Conservation (phyloP, 2,888 invertebrate species). For the Lamproptera curius region DNA sequence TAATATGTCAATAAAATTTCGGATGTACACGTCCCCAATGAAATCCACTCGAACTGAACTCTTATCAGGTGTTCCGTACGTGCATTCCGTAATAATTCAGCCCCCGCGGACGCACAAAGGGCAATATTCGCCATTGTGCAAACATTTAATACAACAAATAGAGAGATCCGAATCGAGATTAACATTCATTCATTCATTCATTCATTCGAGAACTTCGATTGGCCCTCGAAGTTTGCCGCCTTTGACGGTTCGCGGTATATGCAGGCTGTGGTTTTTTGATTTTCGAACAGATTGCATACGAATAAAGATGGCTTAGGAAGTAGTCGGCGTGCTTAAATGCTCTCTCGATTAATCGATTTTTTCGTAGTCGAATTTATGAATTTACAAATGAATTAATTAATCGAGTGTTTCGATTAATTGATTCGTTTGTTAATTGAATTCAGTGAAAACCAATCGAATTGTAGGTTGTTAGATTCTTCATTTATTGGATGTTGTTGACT, state of each 20-base stretch:
- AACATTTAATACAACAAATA: slow-evolving; percentile 62
- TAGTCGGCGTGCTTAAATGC: too few relatives aligned
- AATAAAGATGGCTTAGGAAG: too few relatives aligned
- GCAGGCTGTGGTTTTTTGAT: slow-evolving; percentile 33
- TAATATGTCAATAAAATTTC: not conserved
- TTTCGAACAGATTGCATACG: slow-evolving; percentile 36
- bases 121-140: slow-evolving; percentile 49
- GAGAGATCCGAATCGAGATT: slow-evolving; percentile 68
- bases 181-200: slow-evolving; percentile 49
- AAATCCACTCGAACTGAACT: slow-evolving; percentile 27
- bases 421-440: too few relatives aligned
- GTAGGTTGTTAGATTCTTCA: too few relatives aligned
- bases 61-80: too few relatives aligned
- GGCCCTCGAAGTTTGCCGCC: slow-evolving; percentile 63
- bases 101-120: slow-evolving; percentile 59
- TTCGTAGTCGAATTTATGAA: too few relatives aligned
- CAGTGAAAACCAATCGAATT: too few relatives aligned
- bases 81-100: slow-evolving; percentile 39
- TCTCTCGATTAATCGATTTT: too few relatives aligned
- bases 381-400: too few relatives aligned
- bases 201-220: slow-evolving; percentile 64
- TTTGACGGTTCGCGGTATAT: slow-evolving; percentile 49
- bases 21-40: slow-evolving; percentile 27
- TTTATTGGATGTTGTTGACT: too few relatives aligned
- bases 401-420: too few relatives aligned